Evolutionary conservation across 2,888 invertebrate genomes (phyloP).

Genomic region (Perizoma affinitatum): DNA sequence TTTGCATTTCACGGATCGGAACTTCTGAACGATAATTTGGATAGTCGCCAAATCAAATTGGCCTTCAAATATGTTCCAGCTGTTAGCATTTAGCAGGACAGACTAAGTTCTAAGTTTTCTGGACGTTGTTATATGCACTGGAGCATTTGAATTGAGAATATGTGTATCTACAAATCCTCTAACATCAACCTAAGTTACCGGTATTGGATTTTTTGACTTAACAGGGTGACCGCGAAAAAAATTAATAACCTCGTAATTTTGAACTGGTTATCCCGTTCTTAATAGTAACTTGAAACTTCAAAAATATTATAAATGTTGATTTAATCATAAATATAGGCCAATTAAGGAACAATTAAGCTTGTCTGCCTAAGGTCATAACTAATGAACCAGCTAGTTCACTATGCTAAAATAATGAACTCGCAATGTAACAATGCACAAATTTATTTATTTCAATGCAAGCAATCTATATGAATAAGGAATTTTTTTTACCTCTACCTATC

Average conservation of each 20-base stretch:
- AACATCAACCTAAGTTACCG: too few relatives aligned
- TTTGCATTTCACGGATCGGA: slow-evolving; percentile 39
- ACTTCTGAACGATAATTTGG: slow-evolving; percentile 33
- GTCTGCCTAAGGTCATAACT: not conserved
- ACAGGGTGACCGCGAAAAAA: too few relatives aligned
- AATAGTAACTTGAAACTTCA: too few relatives aligned
- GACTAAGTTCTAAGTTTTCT: slow-evolving; percentile 15
- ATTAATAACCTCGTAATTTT: too few relatives aligned
- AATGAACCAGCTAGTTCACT: not conserved
- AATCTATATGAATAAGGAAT: too few relatives aligned
- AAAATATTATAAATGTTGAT: not conserved
- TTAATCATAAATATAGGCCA: slow-evolving; percentile 18
- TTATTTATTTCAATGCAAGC: too few relatives aligned
- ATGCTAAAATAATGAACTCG: too few relatives aligned
- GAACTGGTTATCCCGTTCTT: too few relatives aligned
- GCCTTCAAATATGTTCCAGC: slow-evolving; percentile 21
- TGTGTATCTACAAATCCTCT: not conserved
- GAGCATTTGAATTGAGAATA: not conserved
- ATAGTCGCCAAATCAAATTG: slow-evolving; percentile 31
- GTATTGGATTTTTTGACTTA: too few relatives aligned
- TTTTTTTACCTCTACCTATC: too few relatives aligned
- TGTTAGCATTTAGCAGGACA: slow-evolving; percentile 9
- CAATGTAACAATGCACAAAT: too few relatives aligned
- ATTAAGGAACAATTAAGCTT: slow-evolving; percentile 11
- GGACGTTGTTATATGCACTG: slow-evolving; percentile 1